A percentile compares a stretch with the other conserved stretches of the same genome.
phyloP scores from a whole-genome alignment of 2,888 invertebrate genomes.

The Mythimna vitellina region DNA sequence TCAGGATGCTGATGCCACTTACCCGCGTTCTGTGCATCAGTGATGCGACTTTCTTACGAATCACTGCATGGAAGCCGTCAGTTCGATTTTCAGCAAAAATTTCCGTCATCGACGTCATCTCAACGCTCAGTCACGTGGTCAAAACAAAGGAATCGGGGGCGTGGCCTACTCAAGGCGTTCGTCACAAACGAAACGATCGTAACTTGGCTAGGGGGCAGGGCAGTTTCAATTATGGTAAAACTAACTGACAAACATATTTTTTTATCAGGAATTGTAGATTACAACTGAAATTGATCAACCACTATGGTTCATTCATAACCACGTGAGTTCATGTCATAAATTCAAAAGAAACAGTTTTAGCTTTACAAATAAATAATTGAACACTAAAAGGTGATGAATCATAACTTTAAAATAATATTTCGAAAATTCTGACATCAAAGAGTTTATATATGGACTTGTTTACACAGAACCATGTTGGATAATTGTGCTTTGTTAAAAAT shows the following conservation, averaged over 20 bases:
- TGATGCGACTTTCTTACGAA: no score
- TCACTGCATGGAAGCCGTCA: no score
- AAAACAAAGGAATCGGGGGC: no score
- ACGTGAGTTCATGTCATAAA: conserved; percentile 25
- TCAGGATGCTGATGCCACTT: no score
- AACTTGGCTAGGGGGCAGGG: no score
- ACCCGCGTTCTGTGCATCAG: no score
- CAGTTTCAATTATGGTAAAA: neutral
- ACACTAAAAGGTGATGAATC: conserved; percentile 29
- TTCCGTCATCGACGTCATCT: no score
- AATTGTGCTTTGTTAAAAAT: conserved; percentile 53
- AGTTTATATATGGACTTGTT: conserved; percentile 48
- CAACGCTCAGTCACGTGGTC: no score
- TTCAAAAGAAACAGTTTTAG: conserved; percentile 6
- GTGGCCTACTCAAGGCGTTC: no score
- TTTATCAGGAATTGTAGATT: neutral
- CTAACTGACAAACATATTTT: neutral
- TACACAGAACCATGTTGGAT: conserved; percentile 47
- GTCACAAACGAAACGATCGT: no score
- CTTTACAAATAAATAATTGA: conserved; percentile 35
- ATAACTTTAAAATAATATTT: conserved; percentile 38
- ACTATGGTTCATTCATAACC: conserved; percentile 25
- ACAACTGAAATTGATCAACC: neutral
- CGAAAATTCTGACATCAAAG: conserved; percentile 56
- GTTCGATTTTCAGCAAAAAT: no score